phyloP scores from a whole-genome alignment of 2,113 vertebrate species.

The Antechinus flavipes region DNA sequence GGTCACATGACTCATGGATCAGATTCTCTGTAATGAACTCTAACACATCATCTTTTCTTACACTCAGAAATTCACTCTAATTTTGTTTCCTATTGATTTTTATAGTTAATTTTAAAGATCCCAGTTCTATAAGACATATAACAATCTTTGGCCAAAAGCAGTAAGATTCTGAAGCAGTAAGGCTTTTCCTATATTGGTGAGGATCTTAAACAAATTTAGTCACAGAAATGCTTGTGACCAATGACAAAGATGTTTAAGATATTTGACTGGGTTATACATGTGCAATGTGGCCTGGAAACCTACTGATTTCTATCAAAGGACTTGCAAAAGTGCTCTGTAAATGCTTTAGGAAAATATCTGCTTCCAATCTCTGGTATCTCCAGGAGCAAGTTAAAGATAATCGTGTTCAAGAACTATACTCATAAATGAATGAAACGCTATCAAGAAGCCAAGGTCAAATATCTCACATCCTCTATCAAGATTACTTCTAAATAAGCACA shows the following conservation, averaged over 20 bases:
- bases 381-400: not conserved
- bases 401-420: not conserved
- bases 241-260: conserved; percentile 56
- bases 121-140: conserved; percentile 34
- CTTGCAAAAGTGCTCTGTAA: not conserved
- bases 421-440: not conserved
- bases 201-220: conserved; percentile 41
- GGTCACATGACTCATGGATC: not conserved
- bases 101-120: conserved; percentile 44
- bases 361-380: not conserved
- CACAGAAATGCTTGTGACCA: conserved; percentile 34
- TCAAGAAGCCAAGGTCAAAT: not conserved
- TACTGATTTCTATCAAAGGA: not conserved
- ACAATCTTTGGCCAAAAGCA: conserved; percentile 35
- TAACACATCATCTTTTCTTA: conserved; percentile 14
- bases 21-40: not conserved
- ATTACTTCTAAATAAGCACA: not conserved
- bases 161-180: not conserved
- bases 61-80: conserved; percentile 42
- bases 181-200: conserved; percentile 24
- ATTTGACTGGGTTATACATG: conserved; percentile 44
- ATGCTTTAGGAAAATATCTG: not conserved
- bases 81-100: conserved; percentile 30
- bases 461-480: not conserved
- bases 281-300: conserved; percentile 10